phyloP scores from a whole-genome alignment of 2,113 vertebrate genomes.

The Bettongia penicillata region DNA sequence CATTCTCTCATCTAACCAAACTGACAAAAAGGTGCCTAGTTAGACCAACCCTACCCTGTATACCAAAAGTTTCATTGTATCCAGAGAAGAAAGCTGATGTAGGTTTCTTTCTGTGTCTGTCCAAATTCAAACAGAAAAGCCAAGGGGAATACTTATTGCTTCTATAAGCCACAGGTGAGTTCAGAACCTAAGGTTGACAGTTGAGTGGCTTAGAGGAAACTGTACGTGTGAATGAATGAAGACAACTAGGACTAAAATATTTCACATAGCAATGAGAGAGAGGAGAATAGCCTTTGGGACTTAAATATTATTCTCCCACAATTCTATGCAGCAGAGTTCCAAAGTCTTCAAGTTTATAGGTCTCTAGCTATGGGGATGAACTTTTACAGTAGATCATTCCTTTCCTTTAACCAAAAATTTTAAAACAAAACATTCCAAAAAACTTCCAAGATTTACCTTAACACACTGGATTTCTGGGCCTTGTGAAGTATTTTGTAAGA shows the following conservation, averaged over 20 bases:
- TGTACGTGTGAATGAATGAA: neutral
- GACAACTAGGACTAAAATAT: neutral
- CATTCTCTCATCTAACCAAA: neutral
- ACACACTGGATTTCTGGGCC: constrained; percentile 83
- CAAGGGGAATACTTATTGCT: neutral
- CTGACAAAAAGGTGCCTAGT: neutral
- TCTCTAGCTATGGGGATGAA: neutral
- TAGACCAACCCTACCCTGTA: neutral
- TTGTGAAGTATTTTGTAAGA: constrained; percentile 90
- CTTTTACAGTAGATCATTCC: neutral
- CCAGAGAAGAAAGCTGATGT: neutral
- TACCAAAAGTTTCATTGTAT: constrained; percentile 1
- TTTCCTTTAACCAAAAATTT: constrained; percentile 36
- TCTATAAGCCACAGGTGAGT: neutral
- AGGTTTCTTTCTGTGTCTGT: neutral
- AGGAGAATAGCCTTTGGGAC: neutral
- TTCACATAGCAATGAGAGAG: neutral
- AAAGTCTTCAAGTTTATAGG: neutral
- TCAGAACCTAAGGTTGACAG: neutral
- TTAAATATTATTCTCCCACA: neutral
- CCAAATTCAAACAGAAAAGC: neutral
- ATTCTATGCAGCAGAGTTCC: neutral
- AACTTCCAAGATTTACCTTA: constrained; percentile 86
- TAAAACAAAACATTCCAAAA: constrained; percentile 8
- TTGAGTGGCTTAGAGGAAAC: neutral